A percentile compares a stretch with the other conserved stretches of the same genome.
phyloP scores from a whole-genome alignment of 2,797 vertebrate genomes.

The Harpagifer antarcticus region DNA sequence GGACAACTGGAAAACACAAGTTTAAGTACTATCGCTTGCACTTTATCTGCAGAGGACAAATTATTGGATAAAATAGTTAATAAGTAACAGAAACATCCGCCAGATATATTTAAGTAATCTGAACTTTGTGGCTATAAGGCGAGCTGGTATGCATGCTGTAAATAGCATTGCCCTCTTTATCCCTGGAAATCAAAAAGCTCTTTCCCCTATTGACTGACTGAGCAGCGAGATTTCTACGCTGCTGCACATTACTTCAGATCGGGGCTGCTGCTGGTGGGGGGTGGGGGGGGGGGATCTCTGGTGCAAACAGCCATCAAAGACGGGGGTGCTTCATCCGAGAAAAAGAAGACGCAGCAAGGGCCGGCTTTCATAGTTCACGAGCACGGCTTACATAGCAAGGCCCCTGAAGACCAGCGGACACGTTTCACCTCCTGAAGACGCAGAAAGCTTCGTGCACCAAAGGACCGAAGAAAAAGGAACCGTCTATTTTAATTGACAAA shows the following conservation, averaged over 20 bases:
- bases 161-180: constrained; percentile 51
- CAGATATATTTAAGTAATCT: constrained; percentile 15
- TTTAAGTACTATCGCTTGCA: neutral
- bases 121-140: neutral
- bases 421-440: constrained; percentile 32
- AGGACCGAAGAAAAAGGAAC: neutral
- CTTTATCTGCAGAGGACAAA: neutral
- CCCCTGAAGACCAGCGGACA: constrained; percentile 33
- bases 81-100: constrained; percentile 14
- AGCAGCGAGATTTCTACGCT: constrained; percentile 54
- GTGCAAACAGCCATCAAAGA: constrained; percentile 75
- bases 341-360: constrained; percentile 59
- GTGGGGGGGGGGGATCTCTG: constrained; percentile 52
- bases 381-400: constrained; percentile 36
- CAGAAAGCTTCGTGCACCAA: constrained; percentile 5
- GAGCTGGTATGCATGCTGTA: constrained; percentile 24
- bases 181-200: constrained; percentile 62
- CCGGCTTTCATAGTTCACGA: constrained; percentile 65
- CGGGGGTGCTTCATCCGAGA: constrained; percentile 63
- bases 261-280: constrained; percentile 33
- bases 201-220: constrained; percentile 58
- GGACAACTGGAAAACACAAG: neutral
- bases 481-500: neutral
- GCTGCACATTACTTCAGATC: constrained; percentile 61
- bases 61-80: constrained; percentile 19